Evolutionary conservation across 2,888 invertebrate species (phyloP).

Genomic region (Phoenoteleia sp.): DNA sequence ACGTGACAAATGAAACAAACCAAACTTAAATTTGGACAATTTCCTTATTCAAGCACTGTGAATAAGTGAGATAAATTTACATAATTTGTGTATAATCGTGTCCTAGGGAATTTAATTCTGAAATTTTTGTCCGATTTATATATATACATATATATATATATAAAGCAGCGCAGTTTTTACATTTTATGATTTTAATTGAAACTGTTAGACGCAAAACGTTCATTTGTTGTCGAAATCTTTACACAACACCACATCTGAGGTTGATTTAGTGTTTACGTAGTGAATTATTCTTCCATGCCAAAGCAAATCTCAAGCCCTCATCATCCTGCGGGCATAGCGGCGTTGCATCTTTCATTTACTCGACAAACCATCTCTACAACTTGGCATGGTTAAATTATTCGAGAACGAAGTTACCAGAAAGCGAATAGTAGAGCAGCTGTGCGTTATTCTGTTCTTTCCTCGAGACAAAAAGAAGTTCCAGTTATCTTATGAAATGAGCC

Average conservation of each 20-base stretch:
- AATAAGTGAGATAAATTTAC: too few relatives aligned
- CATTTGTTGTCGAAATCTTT: not conserved
- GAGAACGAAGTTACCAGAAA: conserved; percentile 29
- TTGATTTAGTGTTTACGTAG: conserved; percentile 30
- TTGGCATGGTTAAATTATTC: conserved; percentile 34
- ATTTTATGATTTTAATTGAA: too few relatives aligned
- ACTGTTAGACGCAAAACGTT: too few relatives aligned
- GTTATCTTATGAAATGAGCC: not conserved
- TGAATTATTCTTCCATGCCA: conserved; percentile 34
- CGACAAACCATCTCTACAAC: conserved; percentile 31
- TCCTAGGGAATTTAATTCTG: too few relatives aligned
- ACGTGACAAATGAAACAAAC: too few relatives aligned
- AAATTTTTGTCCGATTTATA: too few relatives aligned
- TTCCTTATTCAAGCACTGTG: too few relatives aligned
- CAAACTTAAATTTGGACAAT: too few relatives aligned
- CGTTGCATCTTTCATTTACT: conserved; percentile 40
- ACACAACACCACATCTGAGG: not conserved
- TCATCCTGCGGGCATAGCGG: conserved; percentile 22
- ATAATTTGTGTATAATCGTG: too few relatives aligned
- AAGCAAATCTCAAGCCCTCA: conserved; percentile 30
- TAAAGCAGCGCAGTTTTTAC: too few relatives aligned
- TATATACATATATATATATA: too few relatives aligned
- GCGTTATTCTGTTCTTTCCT: not conserved
- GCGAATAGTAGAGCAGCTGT: conserved; percentile 16
- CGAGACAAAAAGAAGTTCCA: not conserved